Base-by-base conservation (phyloP, 2,797 vertebrate genomes). In the Clarias platycephalus region DNA sequence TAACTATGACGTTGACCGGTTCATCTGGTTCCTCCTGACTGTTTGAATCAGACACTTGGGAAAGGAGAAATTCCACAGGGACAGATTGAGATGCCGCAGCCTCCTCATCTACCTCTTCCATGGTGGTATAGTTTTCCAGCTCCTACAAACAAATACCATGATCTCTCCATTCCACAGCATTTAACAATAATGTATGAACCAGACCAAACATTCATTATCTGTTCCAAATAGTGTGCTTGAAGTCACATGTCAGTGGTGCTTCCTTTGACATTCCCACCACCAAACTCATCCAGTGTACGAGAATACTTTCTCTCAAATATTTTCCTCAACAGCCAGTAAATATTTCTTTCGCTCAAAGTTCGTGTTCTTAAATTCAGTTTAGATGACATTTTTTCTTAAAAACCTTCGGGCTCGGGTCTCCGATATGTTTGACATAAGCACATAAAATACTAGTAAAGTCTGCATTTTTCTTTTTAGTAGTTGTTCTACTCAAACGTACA, bases 1-100 rank as follows among this genome's bases (percentile, higher is more conserved):
- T 99, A 66, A 96, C 95, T 86, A 99, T 99, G 62, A 99, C 95
- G 83, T 99, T 99, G 24, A 98, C 96, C 85, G 98, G 96, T 74
- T 96, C 96, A 84, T 95, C 94, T 79, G 95, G 93, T 75, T 93
- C 95, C 58, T 97, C 96, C 6, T 94, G 92, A 79, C 92, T 94
- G 1, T 96, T 97, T 53, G 94, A 89, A 28, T 94, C 94, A 58
- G 93, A 92, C 4, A 93, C 92, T 85, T 95, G 94, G 63, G 93
- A 89, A 13, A 94, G 93, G 53, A 95, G 91, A 24, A 96, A 94
- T 37, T 98, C 96, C 86, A 94, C 91, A 3, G 94, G 89, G 0
- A 95, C 90, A 5, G 97, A 95, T 83, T 97, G 97, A 80, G 96
- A 95, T 0, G 94, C 93, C 80, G 94, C 84, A 13, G 86, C 88